Base-by-base conservation (phyloP, 2,888 invertebrate species). In the Biston stratarius region DNA sequence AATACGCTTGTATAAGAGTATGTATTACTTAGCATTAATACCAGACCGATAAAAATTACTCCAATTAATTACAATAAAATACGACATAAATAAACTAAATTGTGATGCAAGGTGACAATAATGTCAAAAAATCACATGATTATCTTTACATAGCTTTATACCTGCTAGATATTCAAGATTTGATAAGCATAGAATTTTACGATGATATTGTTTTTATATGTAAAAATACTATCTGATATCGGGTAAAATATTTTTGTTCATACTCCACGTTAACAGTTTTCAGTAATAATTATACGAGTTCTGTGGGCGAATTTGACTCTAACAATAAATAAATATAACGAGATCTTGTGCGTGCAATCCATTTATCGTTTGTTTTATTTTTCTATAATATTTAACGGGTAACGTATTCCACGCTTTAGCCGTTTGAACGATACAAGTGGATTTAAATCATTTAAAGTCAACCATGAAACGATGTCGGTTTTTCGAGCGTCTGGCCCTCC, bases 171-270 rank as follows among this genome's bases (percentile, higher is more conserved):
- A 53, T 53, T 64, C 33, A 40, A 64, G 59, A 48, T 53, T 47
- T 52, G 58, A 65, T 60, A 60, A 65, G 34, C 49, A 38, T n/a
- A 55, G 24, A 24, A 24, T 56, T 51, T 65, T 56, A 42, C 44
- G 36, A 56, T 12, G 42, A 49, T 60, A 64, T 53, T 64, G 64
- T 59, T 58, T 59, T 64, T 53, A 45, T 51, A 7, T 24, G 24
- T 53, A 60, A 57, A 60, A 44, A 51, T 56, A 61, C 44, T 34
- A 60, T 49, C 44, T 65, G 44, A 44, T 65, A 56, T 55, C 58
- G 6, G 6, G 9, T 11, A 49, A 64, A 11, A 34, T 33, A 33
- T 15, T 49, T 49, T 55, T 61, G 14, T 61, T 65, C 55, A 55
- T 12, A 9, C 12, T 38, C 45, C 33, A 24, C 36, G 65, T 60